A percentile compares a stretch with the other conserved stretches of the same genome.
Evolutionary conservation across 2,113 vertebrate genomes (phyloP).

Genomic region (Eonycteris spelaea): DNA sequence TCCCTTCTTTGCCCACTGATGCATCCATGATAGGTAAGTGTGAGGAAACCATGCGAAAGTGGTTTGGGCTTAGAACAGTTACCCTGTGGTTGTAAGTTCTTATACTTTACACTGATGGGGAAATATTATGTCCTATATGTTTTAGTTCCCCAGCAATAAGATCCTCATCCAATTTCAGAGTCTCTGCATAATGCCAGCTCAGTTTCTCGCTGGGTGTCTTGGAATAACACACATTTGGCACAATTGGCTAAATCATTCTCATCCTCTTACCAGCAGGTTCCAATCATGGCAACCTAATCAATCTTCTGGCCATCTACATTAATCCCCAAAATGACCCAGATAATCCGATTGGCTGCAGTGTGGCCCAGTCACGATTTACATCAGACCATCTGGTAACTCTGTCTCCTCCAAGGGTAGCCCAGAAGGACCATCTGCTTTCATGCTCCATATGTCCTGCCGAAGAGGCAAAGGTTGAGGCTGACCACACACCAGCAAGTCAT

Average conservation of each 20-base stretch:
- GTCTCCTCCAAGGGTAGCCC: slow-evolving; percentile 44
- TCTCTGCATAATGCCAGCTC: neutral
- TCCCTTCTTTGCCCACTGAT: neutral
- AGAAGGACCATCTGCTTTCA: slow-evolving; percentile 58
- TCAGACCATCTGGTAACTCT: slow-evolving; percentile 62
- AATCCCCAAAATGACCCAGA: slow-evolving; percentile 49
- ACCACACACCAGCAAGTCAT: neutral
- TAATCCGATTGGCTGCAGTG: slow-evolving; percentile 41
- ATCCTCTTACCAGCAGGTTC: slow-evolving; percentile 35
- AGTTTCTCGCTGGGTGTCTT: neutral
- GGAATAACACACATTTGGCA: slow-evolving; percentile 10
- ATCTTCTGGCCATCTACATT: slow-evolving; percentile 48
- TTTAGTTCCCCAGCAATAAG: neutral
- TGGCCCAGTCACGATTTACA: slow-evolving; percentile 38
- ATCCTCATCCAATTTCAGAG: neutral
- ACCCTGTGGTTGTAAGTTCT: neutral
- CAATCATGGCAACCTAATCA: slow-evolving; percentile 42
- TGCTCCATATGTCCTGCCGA: neutral
- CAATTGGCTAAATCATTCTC: neutral
- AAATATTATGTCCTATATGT: neutral
- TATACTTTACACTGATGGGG: neutral
- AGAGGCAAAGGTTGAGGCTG: neutral
- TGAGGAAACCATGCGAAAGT: neutral
- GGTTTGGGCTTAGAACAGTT: neutral
- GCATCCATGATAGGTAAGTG: neutral